Conservation (phyloP, 2,113 vertebrate genomes). For the Psophia crepitans region DNA sequence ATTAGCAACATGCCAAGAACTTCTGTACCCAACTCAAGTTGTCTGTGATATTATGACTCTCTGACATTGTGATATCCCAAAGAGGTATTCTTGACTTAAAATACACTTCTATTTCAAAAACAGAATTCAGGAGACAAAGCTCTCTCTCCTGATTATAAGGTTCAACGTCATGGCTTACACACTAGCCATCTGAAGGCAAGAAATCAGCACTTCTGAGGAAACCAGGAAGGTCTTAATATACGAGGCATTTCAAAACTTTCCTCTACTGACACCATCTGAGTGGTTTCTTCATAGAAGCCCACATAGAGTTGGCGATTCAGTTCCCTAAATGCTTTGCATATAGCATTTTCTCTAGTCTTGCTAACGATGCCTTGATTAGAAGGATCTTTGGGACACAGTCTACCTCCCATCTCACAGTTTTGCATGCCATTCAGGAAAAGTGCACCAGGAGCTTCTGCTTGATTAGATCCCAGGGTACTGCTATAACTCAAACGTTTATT, state of each 20-base stretch:
- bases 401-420: neutral
- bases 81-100: neutral
- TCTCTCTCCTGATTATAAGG: neutral
- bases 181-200: neutral
- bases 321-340: neutral
- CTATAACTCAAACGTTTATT: neutral
- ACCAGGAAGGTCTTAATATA: neutral
- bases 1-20: neutral
- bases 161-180: neutral
- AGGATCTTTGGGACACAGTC: neutral
- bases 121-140: neutral
- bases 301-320: neutral
- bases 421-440: neutral
- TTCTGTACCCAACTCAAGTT: neutral
- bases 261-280: neutral
- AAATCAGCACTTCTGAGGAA: neutral
- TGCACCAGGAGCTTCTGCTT: neutral
- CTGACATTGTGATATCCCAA: neutral
- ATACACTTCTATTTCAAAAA: neutral
- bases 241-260: neutral
- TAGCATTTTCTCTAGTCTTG: neutral
- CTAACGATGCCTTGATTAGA: neutral
- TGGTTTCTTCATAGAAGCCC: neutral
- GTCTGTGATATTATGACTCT: neutral
- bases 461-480: neutral